Base-by-base conservation (phyloP, 2,797 vertebrate species). In the Karalla daura region DNA sequence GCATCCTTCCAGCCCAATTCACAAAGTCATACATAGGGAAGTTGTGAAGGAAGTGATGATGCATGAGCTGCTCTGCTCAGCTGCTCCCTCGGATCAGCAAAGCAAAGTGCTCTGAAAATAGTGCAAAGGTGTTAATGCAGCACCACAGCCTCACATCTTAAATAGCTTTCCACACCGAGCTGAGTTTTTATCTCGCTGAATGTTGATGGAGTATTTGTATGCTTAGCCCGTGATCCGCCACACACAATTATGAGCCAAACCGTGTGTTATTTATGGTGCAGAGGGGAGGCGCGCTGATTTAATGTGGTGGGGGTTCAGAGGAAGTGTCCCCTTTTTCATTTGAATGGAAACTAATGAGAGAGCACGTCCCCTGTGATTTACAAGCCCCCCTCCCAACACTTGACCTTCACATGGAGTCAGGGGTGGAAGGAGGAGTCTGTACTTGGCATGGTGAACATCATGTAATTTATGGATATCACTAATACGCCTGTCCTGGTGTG, bases 191-290 rank as follows among this genome's bases (percentile, higher is more conserved):
- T 85, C 74, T 62, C 70, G 2, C 64, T 37, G 61, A 74, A 62
- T 55, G 75, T 59, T 63, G 66, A 80, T 81, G 63, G 27, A 21
- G 23, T 41, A 62, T 86, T 70, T 75, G 67, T 76, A 66, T 83
- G 70, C 80, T 64, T 20, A 50, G 61, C 66, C 60, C 50, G 69
- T 64, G 63, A 54, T 73, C 63, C 37, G 33, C 71, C 17, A 51
- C 53, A 27, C 60, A 73, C 64, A 55, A 70, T 71, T 74, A 81
- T 75, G 52, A 86, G 75, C 69, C 11, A 43, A 80, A 78, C 17
- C 76, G 63, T 77, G 66, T 74, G 72, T 87, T 86, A 86, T 91
- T 87, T 87, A 88, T 82, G 60, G 65, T 32, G 39, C 30, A 17
- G n/a, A n/a, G 28, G 41, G 68, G 53, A 41, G 30, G 17, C 24